Conservation (phyloP, 2,888 invertebrate genomes). For the Melipona bicolor region DNA sequence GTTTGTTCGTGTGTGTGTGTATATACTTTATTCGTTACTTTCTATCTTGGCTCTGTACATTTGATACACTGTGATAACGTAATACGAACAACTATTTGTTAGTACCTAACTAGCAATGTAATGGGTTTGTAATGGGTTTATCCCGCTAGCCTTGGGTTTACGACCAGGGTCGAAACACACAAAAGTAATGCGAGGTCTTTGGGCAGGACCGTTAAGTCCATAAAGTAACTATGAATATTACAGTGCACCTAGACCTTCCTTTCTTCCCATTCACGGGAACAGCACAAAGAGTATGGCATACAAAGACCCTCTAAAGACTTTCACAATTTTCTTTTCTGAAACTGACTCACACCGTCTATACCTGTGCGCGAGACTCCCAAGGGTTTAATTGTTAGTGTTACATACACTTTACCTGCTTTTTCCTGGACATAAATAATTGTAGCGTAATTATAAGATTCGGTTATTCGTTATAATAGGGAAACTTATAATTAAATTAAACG, state of each 20-base stretch:
- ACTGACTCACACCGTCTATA: no score
- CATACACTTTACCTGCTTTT: background rate
- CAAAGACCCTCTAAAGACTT: no score
- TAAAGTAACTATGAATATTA: no score
- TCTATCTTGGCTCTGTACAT: conserved; percentile 58
- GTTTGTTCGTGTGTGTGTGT: background rate
- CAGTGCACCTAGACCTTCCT: no score
- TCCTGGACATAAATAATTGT: background rate
- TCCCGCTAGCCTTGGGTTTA: no score
- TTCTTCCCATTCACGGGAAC: no score
- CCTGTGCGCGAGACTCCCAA: no score
- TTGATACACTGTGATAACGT: conserved; percentile 51
- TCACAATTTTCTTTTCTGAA: no score
- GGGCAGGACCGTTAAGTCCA: no score
- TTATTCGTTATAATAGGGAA: background rate
- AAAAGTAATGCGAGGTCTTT: no score
- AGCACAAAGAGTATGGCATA: no score
- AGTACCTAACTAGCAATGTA: conserved; percentile 38
- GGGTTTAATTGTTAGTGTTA: background rate
- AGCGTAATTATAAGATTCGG: background rate
- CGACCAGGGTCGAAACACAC: no score
- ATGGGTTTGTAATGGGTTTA: background rate
- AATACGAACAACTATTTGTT: conserved; percentile 43
- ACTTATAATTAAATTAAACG: conserved; percentile 30
- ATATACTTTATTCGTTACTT: conserved; percentile 29